A percentile compares a stretch with the other conserved stretches of the same genome.
Evolutionary conservation across 2,888 invertebrate genomes (phyloP).

Genomic region (Drosophila kanekoi): DNA sequence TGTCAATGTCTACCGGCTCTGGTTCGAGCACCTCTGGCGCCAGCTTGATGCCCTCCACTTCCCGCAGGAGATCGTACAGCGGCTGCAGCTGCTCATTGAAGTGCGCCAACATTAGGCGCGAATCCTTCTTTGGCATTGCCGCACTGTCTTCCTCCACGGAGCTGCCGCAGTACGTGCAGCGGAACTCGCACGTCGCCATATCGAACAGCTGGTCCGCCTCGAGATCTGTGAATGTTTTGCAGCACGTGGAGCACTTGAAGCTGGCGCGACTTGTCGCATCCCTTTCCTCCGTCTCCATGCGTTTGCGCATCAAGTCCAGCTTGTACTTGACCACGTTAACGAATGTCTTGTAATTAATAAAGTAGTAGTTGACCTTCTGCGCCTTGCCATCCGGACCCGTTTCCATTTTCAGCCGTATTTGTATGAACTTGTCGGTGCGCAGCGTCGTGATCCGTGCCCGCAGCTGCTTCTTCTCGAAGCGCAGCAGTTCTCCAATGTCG

Average conservation of each 20-base stretch:
- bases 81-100: slow-evolving; percentile 97
- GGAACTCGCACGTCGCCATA: slow-evolving; percentile 92
- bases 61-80: slow-evolving; percentile 94
- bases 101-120: slow-evolving; percentile 90
- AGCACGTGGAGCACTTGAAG: slow-evolving; percentile 96
- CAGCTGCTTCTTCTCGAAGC: slow-evolving; percentile 97
- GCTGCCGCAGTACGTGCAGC: slow-evolving; percentile 95
- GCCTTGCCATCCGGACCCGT: slow-evolving; percentile 97
- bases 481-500: slow-evolving; percentile 94
- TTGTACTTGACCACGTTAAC: slow-evolving; percentile 99
- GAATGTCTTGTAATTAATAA: slow-evolving; percentile 98
- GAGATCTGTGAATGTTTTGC: slow-evolving; percentile 97
- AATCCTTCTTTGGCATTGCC: slow-evolving; percentile 96
- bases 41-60: slow-evolving; percentile 96
- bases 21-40: slow-evolving; percentile 97
- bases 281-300: slow-evolving; percentile 97
- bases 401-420: slow-evolving; percentile 96
- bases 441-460: slow-evolving; percentile 94
- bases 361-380: slow-evolving; percentile 98
- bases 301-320: slow-evolving; percentile 96
- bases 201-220: slow-evolving; percentile 97
- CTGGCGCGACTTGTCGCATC: slow-evolving; percentile 98
- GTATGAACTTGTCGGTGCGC: slow-evolving; percentile 96
- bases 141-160: slow-evolving; percentile 97
- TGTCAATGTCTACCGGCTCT: slow-evolving; percentile 95